These are phyloP conservation scores for Leucophenga varia DNA, from an alignment of 1,140 invertebrate genomes.

Conservation along the genomic window DNA sequence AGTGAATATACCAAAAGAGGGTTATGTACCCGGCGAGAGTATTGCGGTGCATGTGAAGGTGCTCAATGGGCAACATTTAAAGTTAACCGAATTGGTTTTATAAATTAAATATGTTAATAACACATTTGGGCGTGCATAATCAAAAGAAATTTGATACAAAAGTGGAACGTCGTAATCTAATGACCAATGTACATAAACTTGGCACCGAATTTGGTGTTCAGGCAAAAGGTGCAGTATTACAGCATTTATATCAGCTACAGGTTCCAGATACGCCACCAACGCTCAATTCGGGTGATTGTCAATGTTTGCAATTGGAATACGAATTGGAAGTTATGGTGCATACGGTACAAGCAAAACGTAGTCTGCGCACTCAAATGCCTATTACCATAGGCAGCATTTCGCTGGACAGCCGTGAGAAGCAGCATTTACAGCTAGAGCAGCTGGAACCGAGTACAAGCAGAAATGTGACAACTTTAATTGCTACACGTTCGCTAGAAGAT, in stretches of 20 bases:
- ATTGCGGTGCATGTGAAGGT: slow-evolving; percentile 39
- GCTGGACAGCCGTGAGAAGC: too few relatives aligned
- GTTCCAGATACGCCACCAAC: slow-evolving; percentile 69
- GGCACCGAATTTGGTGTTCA: slow-evolving; percentile 58
- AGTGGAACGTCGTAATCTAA: slow-evolving; percentile 54
- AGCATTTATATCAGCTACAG: slow-evolving; percentile 57
- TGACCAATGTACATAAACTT: slow-evolving; percentile 59
- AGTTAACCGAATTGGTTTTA: slow-evolving; percentile 57
- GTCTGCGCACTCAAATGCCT: slow-evolving; percentile 54
- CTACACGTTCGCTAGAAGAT: not conserved
- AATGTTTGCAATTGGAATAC: slow-evolving; percentile 70
- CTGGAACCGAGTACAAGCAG: too few relatives aligned
- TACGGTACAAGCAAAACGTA: slow-evolving; percentile 50
- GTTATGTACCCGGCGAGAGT: slow-evolving; percentile 35
- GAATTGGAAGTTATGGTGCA: slow-evolving; percentile 61
- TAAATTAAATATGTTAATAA: slow-evolving; percentile 49
- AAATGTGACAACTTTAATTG: too few relatives aligned
- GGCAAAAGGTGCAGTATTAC: slow-evolving; percentile 54
- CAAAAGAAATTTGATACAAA: slow-evolving; percentile 35
- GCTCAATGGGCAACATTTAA: slow-evolving; percentile 47
- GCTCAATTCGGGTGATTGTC: slow-evolving; percentile 64
- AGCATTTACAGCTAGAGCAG: too few relatives aligned
- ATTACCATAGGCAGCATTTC: slow-evolving; percentile 61
- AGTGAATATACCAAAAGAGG: slow-evolving; percentile 30
- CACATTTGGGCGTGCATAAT: slow-evolving; percentile 22